These are phyloP conservation scores for Cephus spinipes DNA, from an alignment of 2,888 invertebrate species.

Conservation along the genomic window DNA sequence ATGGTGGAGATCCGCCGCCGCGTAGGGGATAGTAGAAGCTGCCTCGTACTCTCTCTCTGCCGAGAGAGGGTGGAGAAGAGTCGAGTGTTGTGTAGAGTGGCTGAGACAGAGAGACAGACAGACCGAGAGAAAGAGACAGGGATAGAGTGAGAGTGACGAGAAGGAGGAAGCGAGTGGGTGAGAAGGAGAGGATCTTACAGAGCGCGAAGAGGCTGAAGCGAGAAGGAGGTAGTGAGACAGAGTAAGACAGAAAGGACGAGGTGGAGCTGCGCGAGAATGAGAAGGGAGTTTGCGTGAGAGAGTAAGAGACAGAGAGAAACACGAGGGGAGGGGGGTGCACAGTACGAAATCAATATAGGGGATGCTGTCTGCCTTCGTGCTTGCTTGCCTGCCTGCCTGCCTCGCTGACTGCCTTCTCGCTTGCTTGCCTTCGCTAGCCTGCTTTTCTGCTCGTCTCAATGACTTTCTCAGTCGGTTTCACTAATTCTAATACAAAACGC, in stretches of 20 bases:
- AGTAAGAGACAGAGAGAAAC: background rate
- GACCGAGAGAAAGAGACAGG: background rate
- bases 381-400: slow-evolving; percentile 18
- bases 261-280: slow-evolving; percentile 14
- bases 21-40: slow-evolving; percentile 32
- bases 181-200: slow-evolving; percentile 18
- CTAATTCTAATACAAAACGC: background rate
- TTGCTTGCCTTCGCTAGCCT: slow-evolving; percentile 1
- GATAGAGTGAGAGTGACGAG: slow-evolving; percentile 1
- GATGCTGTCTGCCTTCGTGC: slow-evolving; percentile 30
- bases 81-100: slow-evolving; percentile 32
- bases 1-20: slow-evolving; percentile 6
- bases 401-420: slow-evolving; percentile 13
- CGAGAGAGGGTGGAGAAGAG: slow-evolving; percentile 34
- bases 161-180: slow-evolving; percentile 1
- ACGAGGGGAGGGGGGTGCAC: slow-evolving; percentile 9
- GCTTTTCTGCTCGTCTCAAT: slow-evolving; percentile 8
- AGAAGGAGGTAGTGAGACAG: slow-evolving; percentile 5
- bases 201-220: slow-evolving; percentile 4
- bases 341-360: slow-evolving; percentile 38
- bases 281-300: slow-evolving; percentile 18
- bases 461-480: slow-evolving; percentile 4
- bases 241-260: slow-evolving; percentile 4
- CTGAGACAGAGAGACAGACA: slow-evolving; percentile 3
- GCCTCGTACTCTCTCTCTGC: slow-evolving; percentile 36